Percentiles rank a stretch among this genome's conserved stretches.
phyloP scores from a whole-genome alignment of 1,140 invertebrate genomes.

The Cydia pomonella region DNA sequence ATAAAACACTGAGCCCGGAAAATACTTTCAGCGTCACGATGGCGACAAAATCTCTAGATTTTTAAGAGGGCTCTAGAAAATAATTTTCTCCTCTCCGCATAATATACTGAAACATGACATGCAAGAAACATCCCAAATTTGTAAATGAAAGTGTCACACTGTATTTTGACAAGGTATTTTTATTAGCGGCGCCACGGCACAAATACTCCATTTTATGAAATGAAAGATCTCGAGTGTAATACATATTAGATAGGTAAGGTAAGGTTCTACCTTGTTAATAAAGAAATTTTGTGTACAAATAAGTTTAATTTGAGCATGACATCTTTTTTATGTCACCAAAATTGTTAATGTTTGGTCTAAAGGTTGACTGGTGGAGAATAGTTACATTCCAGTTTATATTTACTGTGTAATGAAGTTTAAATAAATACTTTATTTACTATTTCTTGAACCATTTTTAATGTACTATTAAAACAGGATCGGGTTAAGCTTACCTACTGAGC shows the following conservation, averaged over 20 bases:
- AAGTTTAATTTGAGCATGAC: not conserved
- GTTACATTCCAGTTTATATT: no score
- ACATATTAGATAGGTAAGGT: not conserved
- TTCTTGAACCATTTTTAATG: not conserved
- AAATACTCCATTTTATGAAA: not conserved
- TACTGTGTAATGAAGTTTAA: no score
- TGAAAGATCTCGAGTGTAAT: not conserved
- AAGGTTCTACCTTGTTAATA: no score
- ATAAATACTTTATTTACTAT: not conserved
- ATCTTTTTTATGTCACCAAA: no score
- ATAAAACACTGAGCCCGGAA: not conserved
- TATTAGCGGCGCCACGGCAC: not conserved
- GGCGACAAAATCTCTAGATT: not conserved
- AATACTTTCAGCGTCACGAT: not conserved
- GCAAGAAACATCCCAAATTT: slow-evolving; percentile 22
- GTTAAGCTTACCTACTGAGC: not conserved
- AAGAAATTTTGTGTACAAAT: no score
- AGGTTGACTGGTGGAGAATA: no score
- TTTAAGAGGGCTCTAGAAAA: slow-evolving; percentile 5
- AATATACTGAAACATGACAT: slow-evolving; percentile 16
- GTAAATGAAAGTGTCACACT: slow-evolving; percentile 21
- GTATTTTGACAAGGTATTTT: slow-evolving; percentile 1
- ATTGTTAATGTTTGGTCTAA: no score
- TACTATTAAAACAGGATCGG: not conserved
- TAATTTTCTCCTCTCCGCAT: not conserved